A percentile compares a stretch with the other conserved stretches of the same genome.
Evolutionary conservation across 2,888 invertebrate genomes (phyloP).

Genomic region (Erannis defoliaria): DNA sequence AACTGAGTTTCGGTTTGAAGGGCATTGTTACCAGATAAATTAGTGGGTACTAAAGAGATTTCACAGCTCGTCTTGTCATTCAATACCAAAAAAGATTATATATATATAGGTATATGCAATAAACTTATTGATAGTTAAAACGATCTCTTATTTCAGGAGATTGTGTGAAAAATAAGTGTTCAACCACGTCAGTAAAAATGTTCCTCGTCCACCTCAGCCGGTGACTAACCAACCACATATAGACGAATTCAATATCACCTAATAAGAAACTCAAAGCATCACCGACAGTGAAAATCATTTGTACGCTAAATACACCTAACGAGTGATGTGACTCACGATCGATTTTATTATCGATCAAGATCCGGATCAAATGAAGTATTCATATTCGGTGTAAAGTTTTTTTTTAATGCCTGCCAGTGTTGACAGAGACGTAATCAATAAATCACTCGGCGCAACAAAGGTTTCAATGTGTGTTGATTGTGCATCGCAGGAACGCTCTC

Average conservation of each 20-base stretch:
- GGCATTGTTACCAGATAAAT: too few species aligned
- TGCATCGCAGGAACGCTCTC: slow-evolving; percentile 82
- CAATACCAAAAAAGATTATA: too few species aligned
- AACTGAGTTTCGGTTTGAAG: too few species aligned
- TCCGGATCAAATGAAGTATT: slow-evolving; percentile 87
- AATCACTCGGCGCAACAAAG: slow-evolving; percentile 83
- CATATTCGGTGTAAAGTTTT: slow-evolving; percentile 68
- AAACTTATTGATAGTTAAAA: too few species aligned
- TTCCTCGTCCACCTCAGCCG: not conserved
- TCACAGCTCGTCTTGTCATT: too few species aligned
- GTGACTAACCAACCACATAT: slow-evolving; percentile 16
- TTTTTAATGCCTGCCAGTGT: slow-evolving; percentile 73
- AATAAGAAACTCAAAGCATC: slow-evolving; percentile 47
- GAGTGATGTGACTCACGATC: slow-evolving; percentile 79
- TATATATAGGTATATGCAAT: too few species aligned
- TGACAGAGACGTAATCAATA: slow-evolving; percentile 87
- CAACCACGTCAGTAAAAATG: not conserved
- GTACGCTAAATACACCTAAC: slow-evolving; percentile 82
- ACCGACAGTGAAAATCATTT: slow-evolving; percentile 71
- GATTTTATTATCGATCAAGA: slow-evolving; percentile 84
- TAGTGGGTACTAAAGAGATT: too few species aligned
- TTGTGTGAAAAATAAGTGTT: too few species aligned
- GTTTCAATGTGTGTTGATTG: slow-evolving; percentile 86
- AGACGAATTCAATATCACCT: slow-evolving; percentile 46
- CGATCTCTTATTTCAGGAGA: too few species aligned